Evolutionary conservation across 2,797 vertebrate genomes (phyloP).

Genomic region (Siniperca obscura): DNA sequence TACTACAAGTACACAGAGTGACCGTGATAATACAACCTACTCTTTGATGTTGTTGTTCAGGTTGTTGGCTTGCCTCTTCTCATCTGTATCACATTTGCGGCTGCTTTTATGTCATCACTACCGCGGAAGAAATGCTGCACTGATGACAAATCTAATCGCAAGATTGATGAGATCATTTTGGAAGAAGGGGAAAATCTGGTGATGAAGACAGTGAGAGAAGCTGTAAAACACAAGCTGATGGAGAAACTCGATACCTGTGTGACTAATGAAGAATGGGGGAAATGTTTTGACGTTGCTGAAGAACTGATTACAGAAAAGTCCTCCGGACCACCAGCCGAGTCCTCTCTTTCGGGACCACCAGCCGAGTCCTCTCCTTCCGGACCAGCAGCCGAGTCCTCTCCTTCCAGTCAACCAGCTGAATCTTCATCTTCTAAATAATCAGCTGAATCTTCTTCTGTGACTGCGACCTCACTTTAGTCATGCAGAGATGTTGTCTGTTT

Average conservation of each 20-base stretch:
- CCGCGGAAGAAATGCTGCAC: background rate
- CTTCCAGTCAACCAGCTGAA: too few species aligned
- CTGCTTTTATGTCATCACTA: background rate
- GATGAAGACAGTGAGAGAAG: rapidly evolving
- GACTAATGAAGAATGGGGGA: rapidly evolving
- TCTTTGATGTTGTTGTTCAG: conserved; percentile 7
- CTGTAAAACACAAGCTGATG: background rate
- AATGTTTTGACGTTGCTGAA: background rate
- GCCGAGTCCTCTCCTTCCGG: too few species aligned
- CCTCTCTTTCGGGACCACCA: too few species aligned
- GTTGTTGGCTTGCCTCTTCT: background rate
- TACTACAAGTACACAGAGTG: background rate
- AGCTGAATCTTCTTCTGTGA: too few species aligned
- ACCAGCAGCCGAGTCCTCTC: too few species aligned
- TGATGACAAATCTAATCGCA: background rate
- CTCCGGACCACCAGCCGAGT: too few species aligned
- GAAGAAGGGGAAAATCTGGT: background rate
- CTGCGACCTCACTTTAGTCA: too few species aligned
- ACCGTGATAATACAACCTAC: background rate
- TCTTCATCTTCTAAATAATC: too few species aligned
- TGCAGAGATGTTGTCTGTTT: too few species aligned
- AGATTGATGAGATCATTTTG: background rate
- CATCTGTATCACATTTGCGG: background rate
- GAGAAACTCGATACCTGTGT: background rate
- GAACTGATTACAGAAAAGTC: background rate